phyloP scores from a whole-genome alignment of 2,888 invertebrate genomes.

The Nemoura dubitans region DNA sequence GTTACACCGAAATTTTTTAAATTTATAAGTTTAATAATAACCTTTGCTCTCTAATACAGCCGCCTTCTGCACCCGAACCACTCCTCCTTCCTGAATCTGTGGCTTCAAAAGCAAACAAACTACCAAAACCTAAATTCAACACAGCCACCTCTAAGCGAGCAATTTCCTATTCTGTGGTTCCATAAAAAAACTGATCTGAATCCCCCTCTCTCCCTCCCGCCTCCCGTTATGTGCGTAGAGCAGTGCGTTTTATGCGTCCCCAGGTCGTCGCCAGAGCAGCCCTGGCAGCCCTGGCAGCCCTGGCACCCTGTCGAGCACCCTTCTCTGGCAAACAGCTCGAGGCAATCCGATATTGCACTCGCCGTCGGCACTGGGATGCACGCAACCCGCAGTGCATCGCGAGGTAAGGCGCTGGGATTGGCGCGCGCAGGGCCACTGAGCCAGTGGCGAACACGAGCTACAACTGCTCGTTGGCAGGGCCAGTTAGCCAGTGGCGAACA shows the following conservation, averaged over 20 bases:
- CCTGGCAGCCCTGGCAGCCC: neutral
- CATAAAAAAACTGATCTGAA: neutral
- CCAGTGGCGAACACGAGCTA: too few species aligned
- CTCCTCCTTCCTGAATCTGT: neutral
- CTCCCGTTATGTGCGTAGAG: neutral
- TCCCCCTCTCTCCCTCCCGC: neutral
- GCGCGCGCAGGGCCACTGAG: too few species aligned
- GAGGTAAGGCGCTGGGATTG: too few species aligned
- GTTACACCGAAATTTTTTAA: too few species aligned
- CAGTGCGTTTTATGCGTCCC: neutral
- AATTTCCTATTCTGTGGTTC: neutral
- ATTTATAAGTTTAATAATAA: too few species aligned
- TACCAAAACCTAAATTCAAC: neutral
- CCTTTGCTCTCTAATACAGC: too few species aligned
- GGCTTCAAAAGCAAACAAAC: neutral
- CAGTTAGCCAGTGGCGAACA: too few species aligned
- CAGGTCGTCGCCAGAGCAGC: neutral
- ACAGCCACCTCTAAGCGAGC: neutral
- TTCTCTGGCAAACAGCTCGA: neutral
- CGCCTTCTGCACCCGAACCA: too few species aligned
- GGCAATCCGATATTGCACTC: conserved; percentile 29
- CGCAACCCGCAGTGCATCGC: conserved; percentile 18
- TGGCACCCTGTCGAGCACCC: neutral
- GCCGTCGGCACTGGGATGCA: conserved; percentile 1
- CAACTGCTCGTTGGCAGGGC: too few species aligned